Evolutionary conservation across 2,797 vertebrate genomes (phyloP), one percentile per base, ranked within the genome.

Genomic region (Platyrinchus mystaceus): DNA sequence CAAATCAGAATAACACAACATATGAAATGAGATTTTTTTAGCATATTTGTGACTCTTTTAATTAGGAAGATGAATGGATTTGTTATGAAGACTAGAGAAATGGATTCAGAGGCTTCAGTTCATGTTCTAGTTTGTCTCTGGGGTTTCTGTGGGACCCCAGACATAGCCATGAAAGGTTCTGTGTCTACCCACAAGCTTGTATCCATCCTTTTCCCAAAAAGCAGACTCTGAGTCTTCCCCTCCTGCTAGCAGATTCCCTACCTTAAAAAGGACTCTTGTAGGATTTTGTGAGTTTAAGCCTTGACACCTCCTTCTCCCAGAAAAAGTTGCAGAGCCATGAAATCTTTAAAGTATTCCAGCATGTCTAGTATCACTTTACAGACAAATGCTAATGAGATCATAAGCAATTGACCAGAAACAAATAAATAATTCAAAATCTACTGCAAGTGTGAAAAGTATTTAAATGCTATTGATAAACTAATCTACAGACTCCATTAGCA

Each of bases 381-480:
- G 98, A 97, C 97, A 98, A 98, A 98, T 98, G 98, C 97, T 98
- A 98, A 98, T 98, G 97, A 98, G 98, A 98, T 99, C 98, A 98
- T 98, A 97, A 98, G 98, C 97, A 93, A 99, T 99, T 99, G 98
- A 99, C 98, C 97, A 97, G 93, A 98, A 95, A 93, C 97, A 96
- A 98, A 98, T 99, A 98, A 99, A 99, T 99, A 98, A 99, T 99
- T 98, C 98, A 99, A 97, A 94, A 89, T 97, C 98, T 98, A 98
- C 98, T 98, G 98, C 98, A 97, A 97, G 97, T 98, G 98, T 98
- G 97, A 98, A 98, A 98, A 98, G 98, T 99, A 99, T 99, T 99
- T 99, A 99, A 99, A 99, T 98, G 98, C 97, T 99, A 99, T 99
- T 98, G 99, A 99, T 98, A 97, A 98, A 98, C 97, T 98, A 98